Evolutionary conservation across 1,140 invertebrate genomes (phyloP).

Genomic region (Drosophila melanica): DNA sequence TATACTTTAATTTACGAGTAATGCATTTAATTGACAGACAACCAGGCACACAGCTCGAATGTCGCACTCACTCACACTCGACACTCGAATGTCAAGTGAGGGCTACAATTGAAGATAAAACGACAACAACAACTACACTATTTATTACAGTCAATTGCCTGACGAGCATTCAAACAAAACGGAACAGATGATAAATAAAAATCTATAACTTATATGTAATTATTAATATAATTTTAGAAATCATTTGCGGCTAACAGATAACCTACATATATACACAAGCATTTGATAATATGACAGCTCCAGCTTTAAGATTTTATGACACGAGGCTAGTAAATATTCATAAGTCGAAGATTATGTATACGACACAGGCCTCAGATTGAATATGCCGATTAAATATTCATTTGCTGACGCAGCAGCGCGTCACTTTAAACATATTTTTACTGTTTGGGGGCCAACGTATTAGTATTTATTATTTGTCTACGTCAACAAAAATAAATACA

Average conservation of each 20-base stretch:
- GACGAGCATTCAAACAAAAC: conserved; percentile 5
- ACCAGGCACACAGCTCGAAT: conserved; percentile 18
- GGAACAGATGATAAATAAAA: conserved; percentile 8
- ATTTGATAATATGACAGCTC: conserved; percentile 1
- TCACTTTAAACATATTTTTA: conserved; percentile 64
- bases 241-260: neutral
- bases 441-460: conserved; percentile 38
- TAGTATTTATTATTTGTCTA: conserved; percentile 66
- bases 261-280: conserved; percentile 3
- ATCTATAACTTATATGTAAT: neutral
- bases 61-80: conserved; percentile 3
- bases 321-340: conserved; percentile 33
- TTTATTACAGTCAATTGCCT: conserved; percentile 65
- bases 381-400: conserved; percentile 78
- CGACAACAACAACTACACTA: conserved; percentile 25
- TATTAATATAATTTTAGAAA: neutral
- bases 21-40: conserved; percentile 45
- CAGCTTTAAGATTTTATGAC: neutral
- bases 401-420: conserved; percentile 77
- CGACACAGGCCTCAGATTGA: conserved; percentile 53
- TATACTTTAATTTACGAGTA: conserved; percentile 26
- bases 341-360: conserved; percentile 51
- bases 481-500: conserved; percentile 52
- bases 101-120: conserved; percentile 23
- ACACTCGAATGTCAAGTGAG: conserved; percentile 2